Evolutionary conservation across 2,113 vertebrate species (phyloP).

Genomic region (Paratilapia polleni): DNA sequence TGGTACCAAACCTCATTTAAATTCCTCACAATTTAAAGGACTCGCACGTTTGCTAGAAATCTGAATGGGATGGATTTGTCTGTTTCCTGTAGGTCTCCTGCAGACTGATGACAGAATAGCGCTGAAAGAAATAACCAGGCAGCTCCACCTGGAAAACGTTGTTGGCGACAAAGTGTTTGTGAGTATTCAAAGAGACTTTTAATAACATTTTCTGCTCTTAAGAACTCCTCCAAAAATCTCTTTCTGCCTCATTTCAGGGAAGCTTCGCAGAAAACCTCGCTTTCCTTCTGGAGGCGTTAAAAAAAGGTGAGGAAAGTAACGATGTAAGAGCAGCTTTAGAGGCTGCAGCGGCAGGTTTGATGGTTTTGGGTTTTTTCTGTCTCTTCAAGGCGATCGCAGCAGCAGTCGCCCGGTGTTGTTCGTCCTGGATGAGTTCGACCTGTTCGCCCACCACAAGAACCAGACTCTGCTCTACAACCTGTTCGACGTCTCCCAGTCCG

Average conservation of each 20-base stretch:
- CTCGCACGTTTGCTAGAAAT: not conserved
- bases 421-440: slow-evolving; percentile 95
- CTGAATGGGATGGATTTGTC: not conserved
- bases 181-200: slow-evolving; percentile 63
- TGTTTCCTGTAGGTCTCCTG: slow-evolving; percentile 84
- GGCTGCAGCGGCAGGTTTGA: not conserved
- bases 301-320: slow-evolving; percentile 83
- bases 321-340: not conserved
- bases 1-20: slow-evolving; percentile 70
- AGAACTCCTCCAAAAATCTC: accelerated
- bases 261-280: slow-evolving; percentile 96
- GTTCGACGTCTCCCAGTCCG: slow-evolving; percentile 94
- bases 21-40: not conserved
- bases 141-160: slow-evolving; percentile 93
- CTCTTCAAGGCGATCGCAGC: slow-evolving; percentile 83
- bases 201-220: not conserved
- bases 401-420: slow-evolving; percentile 92
- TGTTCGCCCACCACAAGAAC: slow-evolving; percentile 97
- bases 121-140: slow-evolving; percentile 94
- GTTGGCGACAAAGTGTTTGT: slow-evolving; percentile 98
- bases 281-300: slow-evolving; percentile 93
- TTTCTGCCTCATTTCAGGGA: slow-evolving; percentile 79
- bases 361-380: not conserved
- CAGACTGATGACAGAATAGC: slow-evolving; percentile 93
- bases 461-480: slow-evolving; percentile 98